Conservation (phyloP, 2,113 vertebrate genomes). For the Psittacus erithacus region DNA sequence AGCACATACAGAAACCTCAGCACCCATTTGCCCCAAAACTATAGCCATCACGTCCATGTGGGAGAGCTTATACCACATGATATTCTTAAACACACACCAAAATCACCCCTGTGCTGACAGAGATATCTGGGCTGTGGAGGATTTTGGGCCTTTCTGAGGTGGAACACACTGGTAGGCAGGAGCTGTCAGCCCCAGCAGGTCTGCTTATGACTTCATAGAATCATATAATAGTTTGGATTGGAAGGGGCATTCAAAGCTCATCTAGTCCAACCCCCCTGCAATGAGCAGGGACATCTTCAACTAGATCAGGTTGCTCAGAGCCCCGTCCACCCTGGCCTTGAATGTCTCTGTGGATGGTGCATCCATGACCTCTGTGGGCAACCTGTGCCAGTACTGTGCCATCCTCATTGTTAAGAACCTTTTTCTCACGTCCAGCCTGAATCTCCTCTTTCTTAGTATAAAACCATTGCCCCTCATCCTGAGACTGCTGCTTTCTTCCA, state of each 20-base stretch:
- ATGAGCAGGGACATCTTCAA: background rate
- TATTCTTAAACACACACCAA: background rate
- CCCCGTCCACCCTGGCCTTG: background rate
- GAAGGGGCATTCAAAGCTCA: background rate
- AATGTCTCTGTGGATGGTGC: background rate
- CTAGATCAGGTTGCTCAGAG: background rate
- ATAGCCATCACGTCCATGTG: accelerated
- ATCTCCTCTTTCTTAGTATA: background rate
- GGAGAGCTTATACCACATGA: background rate
- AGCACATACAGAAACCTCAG: background rate
- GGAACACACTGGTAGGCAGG: background rate
- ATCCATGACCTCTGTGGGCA: background rate
- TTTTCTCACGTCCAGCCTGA: background rate
- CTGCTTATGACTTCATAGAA: background rate
- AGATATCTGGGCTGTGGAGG: background rate
- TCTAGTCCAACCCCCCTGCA: background rate
- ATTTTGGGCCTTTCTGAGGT: background rate
- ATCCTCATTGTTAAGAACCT: background rate
- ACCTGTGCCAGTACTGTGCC: background rate
- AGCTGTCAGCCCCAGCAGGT: background rate
- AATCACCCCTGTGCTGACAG: background rate
- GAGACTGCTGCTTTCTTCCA: background rate
- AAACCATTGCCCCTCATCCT: background rate
- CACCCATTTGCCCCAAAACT: background rate
- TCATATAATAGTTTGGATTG: background rate